Evolutionary conservation across 2,113 vertebrate genomes (phyloP).

Genomic region (Myrmecobius fasciatus): DNA sequence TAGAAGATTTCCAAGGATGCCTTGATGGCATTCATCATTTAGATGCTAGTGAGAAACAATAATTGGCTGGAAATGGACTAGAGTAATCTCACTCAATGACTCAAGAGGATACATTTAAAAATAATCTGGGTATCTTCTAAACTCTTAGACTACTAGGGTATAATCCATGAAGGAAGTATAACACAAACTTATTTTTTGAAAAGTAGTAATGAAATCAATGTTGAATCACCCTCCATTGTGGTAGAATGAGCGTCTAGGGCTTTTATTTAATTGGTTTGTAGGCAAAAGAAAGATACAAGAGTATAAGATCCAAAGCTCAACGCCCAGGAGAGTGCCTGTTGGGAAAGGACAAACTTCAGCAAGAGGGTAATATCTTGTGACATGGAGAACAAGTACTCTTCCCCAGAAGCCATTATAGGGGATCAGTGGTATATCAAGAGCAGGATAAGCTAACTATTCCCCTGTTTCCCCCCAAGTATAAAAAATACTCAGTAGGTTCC

Average conservation of each 20-base stretch:
- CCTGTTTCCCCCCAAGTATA: too few relatives aligned
- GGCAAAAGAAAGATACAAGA: not conserved
- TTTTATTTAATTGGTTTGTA: not conserved
- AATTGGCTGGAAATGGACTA: too few relatives aligned
- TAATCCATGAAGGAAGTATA: not conserved
- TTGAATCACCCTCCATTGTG: not conserved
- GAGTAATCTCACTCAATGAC: too few relatives aligned
- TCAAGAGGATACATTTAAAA: not conserved
- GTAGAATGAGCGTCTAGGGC: not conserved
- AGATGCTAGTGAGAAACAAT: too few relatives aligned
- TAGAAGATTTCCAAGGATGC: not conserved
- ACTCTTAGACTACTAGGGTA: not conserved
- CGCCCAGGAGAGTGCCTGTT: not conserved
- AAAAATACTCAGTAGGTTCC: not conserved
- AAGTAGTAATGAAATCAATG: not conserved
- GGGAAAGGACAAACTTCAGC: not conserved
- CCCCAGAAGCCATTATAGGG: not conserved
- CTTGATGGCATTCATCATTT: too few relatives aligned
- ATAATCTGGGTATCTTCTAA: not conserved
- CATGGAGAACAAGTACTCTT: not conserved
- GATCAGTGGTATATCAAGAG: not conserved
- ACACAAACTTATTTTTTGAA: not conserved
- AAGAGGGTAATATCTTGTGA: not conserved
- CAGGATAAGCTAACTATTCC: not conserved
- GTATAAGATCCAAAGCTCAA: not conserved